Evolutionary conservation across 2,113 vertebrate species (phyloP), one percentile per base, ranked within the genome.

Genomic region (Chrysemys picta): DNA sequence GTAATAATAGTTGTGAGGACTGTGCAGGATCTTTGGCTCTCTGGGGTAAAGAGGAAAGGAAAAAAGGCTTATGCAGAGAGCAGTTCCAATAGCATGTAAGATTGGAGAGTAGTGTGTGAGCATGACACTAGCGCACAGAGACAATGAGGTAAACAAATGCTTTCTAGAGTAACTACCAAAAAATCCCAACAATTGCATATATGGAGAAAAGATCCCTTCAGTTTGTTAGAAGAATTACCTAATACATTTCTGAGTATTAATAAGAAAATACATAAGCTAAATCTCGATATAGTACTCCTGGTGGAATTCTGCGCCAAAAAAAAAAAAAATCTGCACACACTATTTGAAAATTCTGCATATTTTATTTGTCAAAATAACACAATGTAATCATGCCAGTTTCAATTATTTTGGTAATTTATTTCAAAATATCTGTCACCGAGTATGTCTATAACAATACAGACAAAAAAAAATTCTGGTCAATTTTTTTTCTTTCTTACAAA

Each of bases 21-120:
- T 59, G 2, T 89, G 47, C 27, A 81, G 79, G 93, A 38, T 38
- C 4, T 3, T 31, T 0, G 65, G 35, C 9, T 1, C 7, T 47
- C 65, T 56, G n/a, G 12, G 21, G 38, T 38, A 35, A 53, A 52
- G 65, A 72, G 29, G 38, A 45, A 29, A 80, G n/a, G 7, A 38
- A 72, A 72, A 38, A 72, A 38, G 4, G n/a, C 38, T 72, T 38
- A 38, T 38, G 17, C n/a, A 72, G 19, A 72, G n/a, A 72, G 17
- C 38, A 38, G 17, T 72, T 72, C 9, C n/a, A 38, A 10, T n/a
- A 72, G 1, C 1, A 2, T 12, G 1, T 1, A 5, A 27, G 57
- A 35, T 45, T 90, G 13, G 0, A 87, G 50, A 76, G 14, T 87
- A 35, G 1, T 47, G 1, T 65, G 5, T 5, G 8, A 85, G 2